These are phyloP conservation scores for Pyrrhia umbra DNA, from an alignment of 2,888 invertebrate genomes.

Conservation along the genomic window DNA sequence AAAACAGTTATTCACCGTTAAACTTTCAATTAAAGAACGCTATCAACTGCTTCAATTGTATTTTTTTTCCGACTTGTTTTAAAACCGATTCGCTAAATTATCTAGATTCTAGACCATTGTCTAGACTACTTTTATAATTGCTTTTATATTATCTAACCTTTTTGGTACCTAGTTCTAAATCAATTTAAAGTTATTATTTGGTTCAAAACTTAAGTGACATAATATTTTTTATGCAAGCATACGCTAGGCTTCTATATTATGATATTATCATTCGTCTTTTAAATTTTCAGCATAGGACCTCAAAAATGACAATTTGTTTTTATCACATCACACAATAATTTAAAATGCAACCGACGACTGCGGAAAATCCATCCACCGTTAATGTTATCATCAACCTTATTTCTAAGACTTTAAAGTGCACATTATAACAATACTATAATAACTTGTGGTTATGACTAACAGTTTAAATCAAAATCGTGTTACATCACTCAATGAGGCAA, in stretches of 20 bases:
- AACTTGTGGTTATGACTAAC: constrained; percentile 21
- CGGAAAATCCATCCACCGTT: no score
- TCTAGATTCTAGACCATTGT: constrained; percentile 15
- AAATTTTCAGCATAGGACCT: no score
- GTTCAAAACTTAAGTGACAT: no score
- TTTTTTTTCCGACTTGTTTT: constrained; percentile 22
- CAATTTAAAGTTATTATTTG: no score
- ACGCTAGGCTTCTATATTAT: no score
- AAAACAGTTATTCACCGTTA: constrained; percentile 5
- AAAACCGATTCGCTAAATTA: constrained; percentile 11
- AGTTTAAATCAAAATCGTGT: constrained; percentile 62
- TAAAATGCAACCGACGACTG: no score
- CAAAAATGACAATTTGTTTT: no score
- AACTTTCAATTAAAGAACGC: constrained; percentile 13
- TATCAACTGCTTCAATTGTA: not conserved
- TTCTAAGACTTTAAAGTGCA: not conserved
- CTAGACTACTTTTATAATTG: constrained; percentile 6
- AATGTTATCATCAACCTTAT: constrained; percentile 8
- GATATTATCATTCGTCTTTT: no score
- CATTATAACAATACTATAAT: constrained; percentile 6
- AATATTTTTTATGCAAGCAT: no score
- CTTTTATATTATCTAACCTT: constrained; percentile 1
- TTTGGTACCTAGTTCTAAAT: not conserved
- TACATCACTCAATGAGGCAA: constrained; percentile 65
- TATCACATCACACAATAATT: no score